These are phyloP conservation scores for Channa maculata DNA, from an alignment of 2,113 vertebrate genomes.

Conservation along the genomic window DNA sequence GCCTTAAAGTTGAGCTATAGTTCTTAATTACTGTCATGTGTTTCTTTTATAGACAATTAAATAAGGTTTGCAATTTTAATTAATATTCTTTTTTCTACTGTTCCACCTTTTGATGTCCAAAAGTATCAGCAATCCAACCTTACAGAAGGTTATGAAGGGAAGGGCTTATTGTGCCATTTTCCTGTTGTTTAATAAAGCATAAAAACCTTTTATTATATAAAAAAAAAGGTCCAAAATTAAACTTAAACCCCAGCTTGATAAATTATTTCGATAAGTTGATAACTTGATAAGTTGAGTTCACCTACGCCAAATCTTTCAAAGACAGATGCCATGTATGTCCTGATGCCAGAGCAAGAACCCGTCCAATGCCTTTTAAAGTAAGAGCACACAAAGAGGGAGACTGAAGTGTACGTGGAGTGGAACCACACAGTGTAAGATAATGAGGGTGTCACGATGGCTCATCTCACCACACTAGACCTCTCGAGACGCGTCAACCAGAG, in stretches of 20 bases:
- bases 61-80: constrained; percentile 18
- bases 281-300: constrained; percentile 33
- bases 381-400: background rate
- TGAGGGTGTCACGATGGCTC: constrained; percentile 47
- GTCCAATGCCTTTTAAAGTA: constrained; percentile 17
- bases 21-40: background rate
- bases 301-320: constrained; percentile 26
- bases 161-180: constrained; percentile 5
- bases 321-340: constrained; percentile 26
- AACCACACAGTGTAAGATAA: constrained; percentile 40
- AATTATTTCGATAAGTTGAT: constrained; percentile 35
- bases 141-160: constrained; percentile 4
- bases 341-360: constrained; percentile 21
- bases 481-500: constrained; percentile 7
- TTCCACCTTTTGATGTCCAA: constrained; percentile 18
- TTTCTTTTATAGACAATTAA: background rate
- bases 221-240: constrained; percentile 25
- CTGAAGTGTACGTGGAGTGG: constrained; percentile 11
- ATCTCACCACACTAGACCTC: constrained; percentile 28
- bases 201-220: constrained; percentile 9
- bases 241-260: constrained; percentile 29
- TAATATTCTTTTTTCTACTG: background rate
- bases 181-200: constrained; percentile 14
- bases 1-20: background rate
- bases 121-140: constrained; percentile 16